phyloP scores from a whole-genome alignment of 1,140 invertebrate genomes.

The Drosophila mayri region DNA sequence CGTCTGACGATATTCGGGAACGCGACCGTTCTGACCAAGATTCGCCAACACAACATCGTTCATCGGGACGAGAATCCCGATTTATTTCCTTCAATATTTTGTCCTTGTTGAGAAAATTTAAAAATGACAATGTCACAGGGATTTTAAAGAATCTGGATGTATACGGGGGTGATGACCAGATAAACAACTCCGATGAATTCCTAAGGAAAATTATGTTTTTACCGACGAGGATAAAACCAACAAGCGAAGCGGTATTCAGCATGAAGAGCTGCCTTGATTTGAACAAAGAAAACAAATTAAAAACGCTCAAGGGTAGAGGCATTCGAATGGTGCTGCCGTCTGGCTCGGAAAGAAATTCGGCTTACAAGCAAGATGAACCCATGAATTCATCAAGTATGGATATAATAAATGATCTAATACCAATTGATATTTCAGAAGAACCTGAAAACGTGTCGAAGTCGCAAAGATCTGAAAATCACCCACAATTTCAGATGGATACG shows the following conservation, averaged over 20 bases:
- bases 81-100: conserved; percentile 27
- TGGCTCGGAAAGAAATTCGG: neutral
- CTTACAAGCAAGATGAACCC: no score
- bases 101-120: conserved; percentile 37
- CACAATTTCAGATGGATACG: neutral
- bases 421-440: neutral
- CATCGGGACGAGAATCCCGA: neutral
- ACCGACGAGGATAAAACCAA: fast-evolving
- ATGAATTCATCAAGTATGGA: no score
- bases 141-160: conserved; percentile 6
- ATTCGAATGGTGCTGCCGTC: conserved; percentile 26
- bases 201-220: neutral
- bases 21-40: neutral
- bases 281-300: conserved; percentile 5
- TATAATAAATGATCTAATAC: no score
- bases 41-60: neutral
- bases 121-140: conserved; percentile 42
- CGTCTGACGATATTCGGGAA: conserved; percentile 29
- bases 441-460: neutral
- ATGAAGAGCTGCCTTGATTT: conserved; percentile 29
- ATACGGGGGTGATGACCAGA: neutral
- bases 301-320: neutral
- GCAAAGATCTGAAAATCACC: neutral
- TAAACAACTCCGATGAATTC: neutral
- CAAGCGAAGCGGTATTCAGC: conserved; percentile 12